Percentiles rank a stretch among this genome's conserved stretches.
Conservation (phyloP, 1,140 invertebrate species). For the Drosophila mojavensis region DNA sequence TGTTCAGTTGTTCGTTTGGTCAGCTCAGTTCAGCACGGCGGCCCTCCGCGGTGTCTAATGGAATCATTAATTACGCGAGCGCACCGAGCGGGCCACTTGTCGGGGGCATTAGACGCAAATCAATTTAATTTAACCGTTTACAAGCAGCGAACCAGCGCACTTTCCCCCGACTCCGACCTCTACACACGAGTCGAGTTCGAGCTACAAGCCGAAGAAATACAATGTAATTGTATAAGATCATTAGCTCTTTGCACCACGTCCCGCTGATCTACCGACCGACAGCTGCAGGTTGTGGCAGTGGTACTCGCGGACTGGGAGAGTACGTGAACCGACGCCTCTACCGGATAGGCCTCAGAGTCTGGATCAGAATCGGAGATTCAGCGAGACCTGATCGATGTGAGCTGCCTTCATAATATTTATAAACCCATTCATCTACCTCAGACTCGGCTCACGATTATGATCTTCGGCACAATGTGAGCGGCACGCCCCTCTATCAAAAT, state of each 20-base stretch:
- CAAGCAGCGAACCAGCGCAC: constrained; percentile 60
- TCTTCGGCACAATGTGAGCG: constrained; percentile 14
- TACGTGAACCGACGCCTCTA: no score
- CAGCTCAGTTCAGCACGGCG: constrained; percentile 2
- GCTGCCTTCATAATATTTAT: constrained; percentile 78
- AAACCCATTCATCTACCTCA: constrained; percentile 67
- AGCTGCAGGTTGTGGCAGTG: not conserved
- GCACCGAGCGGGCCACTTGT: constrained; percentile 71
- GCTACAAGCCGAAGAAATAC: constrained; percentile 31
- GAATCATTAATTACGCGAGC: constrained; percentile 78
- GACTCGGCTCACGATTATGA: constrained; percentile 33
- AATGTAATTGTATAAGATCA: constrained; percentile 74
- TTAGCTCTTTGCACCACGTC: constrained; percentile 42
- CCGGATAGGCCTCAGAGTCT: no score
- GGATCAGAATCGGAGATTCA: not conserved
- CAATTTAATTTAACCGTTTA: constrained; percentile 83
- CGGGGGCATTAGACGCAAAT: constrained; percentile 81
- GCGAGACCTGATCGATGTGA: constrained; percentile 62
- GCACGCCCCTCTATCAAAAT: constrained; percentile 27
- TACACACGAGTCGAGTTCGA: constrained; percentile 27
- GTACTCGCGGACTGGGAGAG: not conserved
- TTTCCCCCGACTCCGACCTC: constrained; percentile 29
- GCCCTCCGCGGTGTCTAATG: constrained; percentile 73
- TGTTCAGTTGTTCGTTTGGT: constrained; percentile 8
- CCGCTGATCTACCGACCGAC: not conserved